These are phyloP conservation scores for Passer domesticus DNA, from an alignment of 2,113 vertebrate genomes.

Conservation along the genomic window DNA sequence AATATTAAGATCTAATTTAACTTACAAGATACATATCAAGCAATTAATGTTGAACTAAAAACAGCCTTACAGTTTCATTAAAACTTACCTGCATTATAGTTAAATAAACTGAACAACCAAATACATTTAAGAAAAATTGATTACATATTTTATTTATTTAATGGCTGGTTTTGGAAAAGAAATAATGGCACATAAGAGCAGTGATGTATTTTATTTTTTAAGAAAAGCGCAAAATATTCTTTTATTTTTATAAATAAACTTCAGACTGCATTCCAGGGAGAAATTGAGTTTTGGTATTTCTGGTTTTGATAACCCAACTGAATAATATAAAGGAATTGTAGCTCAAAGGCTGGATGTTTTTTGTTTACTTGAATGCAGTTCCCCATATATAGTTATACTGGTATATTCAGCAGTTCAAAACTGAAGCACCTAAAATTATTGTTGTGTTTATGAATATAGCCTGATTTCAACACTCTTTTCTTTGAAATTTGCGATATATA, in stretches of 20 bases:
- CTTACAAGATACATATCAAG: constrained; percentile 1
- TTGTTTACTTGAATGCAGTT: background rate
- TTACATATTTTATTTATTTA: background rate
- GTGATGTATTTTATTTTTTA: background rate
- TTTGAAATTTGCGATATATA: background rate
- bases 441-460: background rate
- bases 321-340: background rate
- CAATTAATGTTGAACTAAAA: constrained; percentile 14
- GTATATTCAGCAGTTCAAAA: background rate
- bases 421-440: background rate
- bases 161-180: background rate
- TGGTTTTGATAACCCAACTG: background rate
- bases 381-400: background rate
- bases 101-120: background rate
- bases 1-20: constrained; percentile 33
- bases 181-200: background rate
- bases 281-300: background rate
- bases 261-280: background rate
- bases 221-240: background rate
- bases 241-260: background rate
- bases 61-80: background rate
- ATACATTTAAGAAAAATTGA: background rate
- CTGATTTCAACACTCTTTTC: background rate
- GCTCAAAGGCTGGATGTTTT: background rate
- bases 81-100: background rate